These are phyloP conservation scores for Scylla paramamosain DNA, from an alignment of 1,140 invertebrate species.

Conservation along the genomic window DNA sequence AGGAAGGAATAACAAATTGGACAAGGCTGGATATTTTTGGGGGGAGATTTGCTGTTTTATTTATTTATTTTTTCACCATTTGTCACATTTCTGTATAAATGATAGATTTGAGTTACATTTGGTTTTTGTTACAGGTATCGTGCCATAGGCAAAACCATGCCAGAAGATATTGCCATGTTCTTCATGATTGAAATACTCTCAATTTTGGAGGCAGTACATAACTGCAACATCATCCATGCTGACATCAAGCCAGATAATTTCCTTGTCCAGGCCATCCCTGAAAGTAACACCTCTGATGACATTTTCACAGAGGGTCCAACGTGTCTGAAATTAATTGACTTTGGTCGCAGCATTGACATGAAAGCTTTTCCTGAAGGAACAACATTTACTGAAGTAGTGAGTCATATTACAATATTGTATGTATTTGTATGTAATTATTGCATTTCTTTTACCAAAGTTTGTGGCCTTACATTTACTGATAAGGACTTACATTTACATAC, in stretches of 20 bases:
- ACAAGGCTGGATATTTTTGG: too few relatives aligned
- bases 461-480: too few relatives aligned
- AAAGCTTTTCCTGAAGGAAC: conserved; percentile 88
- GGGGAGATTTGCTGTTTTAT: too few relatives aligned
- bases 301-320: conserved; percentile 68
- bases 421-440: too few relatives aligned
- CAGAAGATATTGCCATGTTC: conserved; percentile 87
- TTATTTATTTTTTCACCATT: too few relatives aligned
- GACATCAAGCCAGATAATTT: conserved; percentile 99
- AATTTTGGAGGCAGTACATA: conserved; percentile 93
- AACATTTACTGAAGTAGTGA: conserved; percentile 86
- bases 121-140: conserved; percentile 51
- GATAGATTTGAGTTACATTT: too few relatives aligned
- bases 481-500: background rate
- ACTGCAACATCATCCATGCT: conserved; percentile 95
- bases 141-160: conserved; percentile 79
- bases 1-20: too few relatives aligned
- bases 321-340: conserved; percentile 89
- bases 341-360: conserved; percentile 95
- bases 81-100: too few relatives aligned
- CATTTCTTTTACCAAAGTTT: too few relatives aligned
- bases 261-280: conserved; percentile 85
- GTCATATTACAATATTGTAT: background rate
- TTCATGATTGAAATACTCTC: conserved; percentile 93
- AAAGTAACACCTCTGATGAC: conserved; percentile 33